Base-by-base conservation (phyloP, 2,797 vertebrate species). In the Streptopelia turtur region DNA sequence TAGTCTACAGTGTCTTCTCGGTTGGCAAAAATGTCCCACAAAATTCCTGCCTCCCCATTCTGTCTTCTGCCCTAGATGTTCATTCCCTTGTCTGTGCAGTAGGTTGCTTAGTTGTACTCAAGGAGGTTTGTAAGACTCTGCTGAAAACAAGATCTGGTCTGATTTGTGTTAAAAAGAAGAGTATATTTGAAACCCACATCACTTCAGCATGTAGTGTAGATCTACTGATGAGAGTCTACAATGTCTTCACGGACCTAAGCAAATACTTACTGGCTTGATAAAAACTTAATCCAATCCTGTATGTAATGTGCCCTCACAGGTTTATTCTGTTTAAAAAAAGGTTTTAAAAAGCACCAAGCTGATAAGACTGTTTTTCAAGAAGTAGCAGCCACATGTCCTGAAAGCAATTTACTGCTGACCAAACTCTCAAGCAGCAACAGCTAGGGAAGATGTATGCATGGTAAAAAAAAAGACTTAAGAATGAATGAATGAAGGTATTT, bases 341-440 rank as follows among this genome's bases (percentile, higher is more conserved):
- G 33, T 24, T 75, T 80, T 27, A 1, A 55, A 90, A 91, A 52
- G 16, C 23, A 90, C 4, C 21, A 85, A 69, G 35, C 6, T 9
- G 7, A 76, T 82, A 72, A 90, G 39, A 47, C 43, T 77, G 16
- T 49, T 94, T 89, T 92, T 60, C 37, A 91, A 74, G 69, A 77
- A 87, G 50, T 7, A 85, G 35, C 30, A 93, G 43, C 10, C 55
- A 43, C 17, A 9, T 30, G 18, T 79, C 86, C 79, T 91, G 30
- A 43, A 88, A 90, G 30, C 15, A 79, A 65, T 85, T 94, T 61
- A 55, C 59, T 78, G 55, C 65, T 94, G 74, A 91, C 39, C 59
- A 86, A 81, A 75, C n/a, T 30, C 33, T 27, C 18, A 37, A 76
- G 35, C 35, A 92, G 13, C 56, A 92, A 50, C 20, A 91, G 31